Base-by-base conservation (phyloP, 64 coral and sea anemone genomes). In the Trachythela sp. region DNA sequence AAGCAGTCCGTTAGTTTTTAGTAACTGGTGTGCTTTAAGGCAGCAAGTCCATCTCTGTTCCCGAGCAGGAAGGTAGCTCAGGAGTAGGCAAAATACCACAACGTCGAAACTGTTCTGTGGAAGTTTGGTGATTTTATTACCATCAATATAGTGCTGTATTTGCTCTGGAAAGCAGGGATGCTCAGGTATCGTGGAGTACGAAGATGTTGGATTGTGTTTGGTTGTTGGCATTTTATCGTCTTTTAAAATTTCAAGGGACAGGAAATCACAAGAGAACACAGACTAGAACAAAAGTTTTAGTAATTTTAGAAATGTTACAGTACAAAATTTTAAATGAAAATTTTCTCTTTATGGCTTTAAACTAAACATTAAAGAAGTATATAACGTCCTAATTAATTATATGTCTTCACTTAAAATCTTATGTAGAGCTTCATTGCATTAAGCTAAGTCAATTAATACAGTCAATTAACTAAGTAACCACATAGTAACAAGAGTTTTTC, bases 201-300 rank as follows among this genome's bases (percentile, higher is more conserved):
- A 27, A 8, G 56, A 6, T n/a, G 20, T 24, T n/a, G 20, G 24
- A 64, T 20, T 64, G 56, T 26, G 0, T 8, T 26, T 64, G 20
- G 18, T 22, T 10, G 18, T 22, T 10, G 56, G 22, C 0, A 64
- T n/a, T 2, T 64, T 20, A 64, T 64, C 24, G 17, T 64, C 20
- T 20, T 64, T 64, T 64, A 64, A 20, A 27, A 98, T 39, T 84
- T 92, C n/a, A 15, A 98, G 89, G 56, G 87, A 87, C 0, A 98
- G 87, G 83, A 98, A 98, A 84, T 98, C 96, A 95, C 96, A 99
- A 39, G 92, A 88, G 68, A 93, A 58, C 13, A 99, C 96, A 77
- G 85, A 88, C 96, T 99, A 87, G 30, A 90, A 87, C 77, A 26
- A 70, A 18, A 92, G 42, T 45, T 6, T 45, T 45, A 6, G 42